These are phyloP conservation scores for Synanthedon formicaeformis DNA, from an alignment of 2,888 invertebrate species.

Conservation along the genomic window DNA sequence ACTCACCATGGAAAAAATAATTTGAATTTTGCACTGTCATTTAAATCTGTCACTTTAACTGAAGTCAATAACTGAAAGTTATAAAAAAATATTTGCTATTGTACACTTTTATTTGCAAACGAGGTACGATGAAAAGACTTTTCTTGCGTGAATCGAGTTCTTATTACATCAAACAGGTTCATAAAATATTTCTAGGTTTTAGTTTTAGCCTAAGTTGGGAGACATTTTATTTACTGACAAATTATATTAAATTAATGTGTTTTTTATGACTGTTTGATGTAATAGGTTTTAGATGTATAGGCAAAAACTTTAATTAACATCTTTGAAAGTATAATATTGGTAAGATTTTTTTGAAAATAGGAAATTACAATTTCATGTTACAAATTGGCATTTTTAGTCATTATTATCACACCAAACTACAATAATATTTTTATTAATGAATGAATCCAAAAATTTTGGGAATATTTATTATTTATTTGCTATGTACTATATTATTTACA, in stretches of 20 bases:
- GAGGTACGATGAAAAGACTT: too few relatives aligned
- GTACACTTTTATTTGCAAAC: too few relatives aligned
- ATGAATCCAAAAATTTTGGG: slow-evolving; percentile 60
- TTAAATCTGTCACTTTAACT: too few relatives aligned
- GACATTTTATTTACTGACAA: slow-evolving; percentile 30
- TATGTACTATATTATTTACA: slow-evolving; percentile 70
- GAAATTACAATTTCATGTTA: slow-evolving; percentile 7
- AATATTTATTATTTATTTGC: slow-evolving; percentile 70
- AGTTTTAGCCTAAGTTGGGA: slow-evolving; percentile 8
- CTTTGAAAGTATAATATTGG: too few relatives aligned
- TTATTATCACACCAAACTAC: slow-evolving; percentile 59
- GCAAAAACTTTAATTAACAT: too few relatives aligned
- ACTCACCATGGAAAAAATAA: slow-evolving; percentile 7
- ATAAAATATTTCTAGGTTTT: background rate
- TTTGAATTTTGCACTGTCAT: slow-evolving; percentile 8
- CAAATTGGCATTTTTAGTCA: slow-evolving; percentile 57
- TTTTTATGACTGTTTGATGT: slow-evolving; percentile 22
- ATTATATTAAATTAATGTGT: slow-evolving; percentile 27
- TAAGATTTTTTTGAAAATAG: too few relatives aligned
- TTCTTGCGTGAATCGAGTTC: background rate
- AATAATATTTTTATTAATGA: slow-evolving; percentile 41
- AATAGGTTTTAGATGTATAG: too few relatives aligned
- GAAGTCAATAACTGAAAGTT: too few relatives aligned
- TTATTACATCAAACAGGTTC: background rate
- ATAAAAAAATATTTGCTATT: too few relatives aligned